Conservation (phyloP, 1,140 invertebrate genomes). For the Drosophila suzukii region DNA sequence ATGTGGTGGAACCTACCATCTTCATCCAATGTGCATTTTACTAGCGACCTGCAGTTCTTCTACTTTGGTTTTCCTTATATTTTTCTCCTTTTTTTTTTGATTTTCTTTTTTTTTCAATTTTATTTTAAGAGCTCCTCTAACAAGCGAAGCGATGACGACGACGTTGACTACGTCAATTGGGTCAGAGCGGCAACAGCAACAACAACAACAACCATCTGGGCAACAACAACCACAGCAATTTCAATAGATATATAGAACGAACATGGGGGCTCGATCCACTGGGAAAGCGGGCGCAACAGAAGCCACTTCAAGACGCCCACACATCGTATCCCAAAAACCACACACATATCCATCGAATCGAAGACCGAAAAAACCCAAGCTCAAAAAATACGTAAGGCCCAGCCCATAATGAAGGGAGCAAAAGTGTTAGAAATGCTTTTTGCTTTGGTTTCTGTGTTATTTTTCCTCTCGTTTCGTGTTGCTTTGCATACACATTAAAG, state of each 20-base stretch:
- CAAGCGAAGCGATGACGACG: slow-evolving; percentile 61
- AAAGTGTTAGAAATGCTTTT: slow-evolving; percentile 50
- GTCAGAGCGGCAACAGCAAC: slow-evolving; percentile 59
- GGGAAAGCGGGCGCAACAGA: slow-evolving; percentile 50
- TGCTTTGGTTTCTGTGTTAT: slow-evolving; percentile 18
- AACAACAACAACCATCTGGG: slow-evolving; percentile 25
- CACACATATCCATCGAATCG: slow-evolving; percentile 19
- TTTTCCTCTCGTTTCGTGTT: slow-evolving; percentile 24
- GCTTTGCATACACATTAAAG: slow-evolving; percentile 70
- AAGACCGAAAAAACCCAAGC: slow-evolving; percentile 9
- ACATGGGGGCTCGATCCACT: slow-evolving; percentile 45
- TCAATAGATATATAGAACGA: slow-evolving; percentile 61
- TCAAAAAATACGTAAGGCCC: slow-evolving; percentile 8
- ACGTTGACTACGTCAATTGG: slow-evolving; percentile 72
- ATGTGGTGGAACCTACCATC: slow-evolving; percentile 45
- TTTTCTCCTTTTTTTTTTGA: slow-evolving; percentile 29
- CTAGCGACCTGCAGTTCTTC: slow-evolving; percentile 46
- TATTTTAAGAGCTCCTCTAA: slow-evolving; percentile 52
- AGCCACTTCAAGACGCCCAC: slow-evolving; percentile 78
- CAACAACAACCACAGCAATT: slow-evolving; percentile 68
- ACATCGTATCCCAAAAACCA: slow-evolving; percentile 45
- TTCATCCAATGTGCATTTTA: slow-evolving; percentile 61
- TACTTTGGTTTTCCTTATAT: slow-evolving; percentile 30
- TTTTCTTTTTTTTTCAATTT: slow-evolving; percentile 35
- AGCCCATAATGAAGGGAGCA: slow-evolving; percentile 25